Evolutionary conservation across 2,888 invertebrate genomes (phyloP), one percentile per base, ranked within the genome.

Genomic region (Aquatica leii): DNA sequence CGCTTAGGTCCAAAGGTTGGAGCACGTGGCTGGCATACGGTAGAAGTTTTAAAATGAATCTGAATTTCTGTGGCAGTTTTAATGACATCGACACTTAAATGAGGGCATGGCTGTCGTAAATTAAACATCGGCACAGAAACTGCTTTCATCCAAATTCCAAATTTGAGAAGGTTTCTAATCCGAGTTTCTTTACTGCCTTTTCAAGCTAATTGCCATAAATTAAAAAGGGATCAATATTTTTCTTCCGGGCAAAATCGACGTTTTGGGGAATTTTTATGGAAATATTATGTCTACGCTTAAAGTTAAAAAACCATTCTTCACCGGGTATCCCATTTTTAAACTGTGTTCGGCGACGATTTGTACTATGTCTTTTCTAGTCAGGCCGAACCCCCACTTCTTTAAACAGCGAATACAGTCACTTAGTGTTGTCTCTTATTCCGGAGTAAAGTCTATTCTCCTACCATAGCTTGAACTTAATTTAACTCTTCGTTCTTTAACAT

Each of bases 251-350:
- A 31, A 65, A 63, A 59, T 74, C 71, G 1, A 72, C 68, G 18
- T 52, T 46, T 62, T 73, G 67, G 24, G 2, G 24, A 6, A 24
- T 2, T 24, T 24, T 24, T 24, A 24, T 9, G n/a, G 63, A 65
- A 46, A 69, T 43, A 66, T 65, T 63, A 55, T 73, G 60, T 34
- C 69, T 37, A 41, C 60, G 65, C 2, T 24, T 69, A 65, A 70
- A 73, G 9, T 52, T 59, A 4, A 69, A 56, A 54, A 68, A 68
- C 72, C 71, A 72, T 59, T 73, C 71, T 50, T 72, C 67, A 3
- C 72, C 68, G 24, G 72, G 71, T n/a, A 67, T 61, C n/a, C 20
- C 80, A 77, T 11, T 71, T 75, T 17, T 18, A 63, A 50, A 76
- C 77, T 1, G 79, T 77, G 5, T 69, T 73, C 61, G 0, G 62